These are phyloP conservation scores for Agrotis ipsilon DNA, from an alignment of 2,888 invertebrate species.

Conservation along the genomic window DNA sequence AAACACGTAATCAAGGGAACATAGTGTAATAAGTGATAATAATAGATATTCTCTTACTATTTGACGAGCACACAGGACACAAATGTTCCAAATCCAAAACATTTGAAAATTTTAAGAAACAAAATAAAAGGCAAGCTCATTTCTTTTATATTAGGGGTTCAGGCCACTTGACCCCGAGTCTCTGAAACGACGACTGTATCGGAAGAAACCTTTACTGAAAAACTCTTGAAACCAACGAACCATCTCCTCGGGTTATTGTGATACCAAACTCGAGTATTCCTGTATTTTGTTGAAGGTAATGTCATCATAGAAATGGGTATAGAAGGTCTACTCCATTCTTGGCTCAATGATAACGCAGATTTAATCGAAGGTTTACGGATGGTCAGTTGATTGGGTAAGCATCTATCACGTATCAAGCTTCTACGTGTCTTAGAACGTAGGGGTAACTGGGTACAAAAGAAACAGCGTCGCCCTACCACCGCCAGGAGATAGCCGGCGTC, in stretches of 20 bases:
- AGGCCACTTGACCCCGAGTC: slow-evolving; percentile 22
- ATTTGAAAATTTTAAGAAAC: neutral
- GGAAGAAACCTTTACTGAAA: slow-evolving; percentile 30
- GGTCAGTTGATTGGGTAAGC: too few relatives aligned
- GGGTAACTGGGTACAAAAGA: too few relatives aligned
- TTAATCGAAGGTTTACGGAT: too few relatives aligned
- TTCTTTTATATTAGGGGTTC: slow-evolving; percentile 1
- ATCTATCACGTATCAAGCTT: too few relatives aligned
- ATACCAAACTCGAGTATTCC: slow-evolving; percentile 18
- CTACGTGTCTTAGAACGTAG: too few relatives aligned
- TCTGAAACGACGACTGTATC: slow-evolving; percentile 28
- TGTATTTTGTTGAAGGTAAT: slow-evolving; percentile 7
- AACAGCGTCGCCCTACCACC: too few relatives aligned
- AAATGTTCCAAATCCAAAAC: neutral
- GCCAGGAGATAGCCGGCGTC: too few relatives aligned
- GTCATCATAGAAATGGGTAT: too few relatives aligned
- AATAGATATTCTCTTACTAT: neutral
- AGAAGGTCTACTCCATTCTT: neutral
- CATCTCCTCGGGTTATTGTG: slow-evolving; percentile 27
- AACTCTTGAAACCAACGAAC: slow-evolving; percentile 42
- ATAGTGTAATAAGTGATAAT: too few relatives aligned
- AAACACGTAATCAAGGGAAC: too few relatives aligned
- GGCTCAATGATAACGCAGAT: neutral
- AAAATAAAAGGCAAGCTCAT: slow-evolving; percentile 9
- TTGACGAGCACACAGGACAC: neutral